phyloP scores from a whole-genome alignment of 2,888 invertebrate species.

The Drosophila testacea region DNA sequence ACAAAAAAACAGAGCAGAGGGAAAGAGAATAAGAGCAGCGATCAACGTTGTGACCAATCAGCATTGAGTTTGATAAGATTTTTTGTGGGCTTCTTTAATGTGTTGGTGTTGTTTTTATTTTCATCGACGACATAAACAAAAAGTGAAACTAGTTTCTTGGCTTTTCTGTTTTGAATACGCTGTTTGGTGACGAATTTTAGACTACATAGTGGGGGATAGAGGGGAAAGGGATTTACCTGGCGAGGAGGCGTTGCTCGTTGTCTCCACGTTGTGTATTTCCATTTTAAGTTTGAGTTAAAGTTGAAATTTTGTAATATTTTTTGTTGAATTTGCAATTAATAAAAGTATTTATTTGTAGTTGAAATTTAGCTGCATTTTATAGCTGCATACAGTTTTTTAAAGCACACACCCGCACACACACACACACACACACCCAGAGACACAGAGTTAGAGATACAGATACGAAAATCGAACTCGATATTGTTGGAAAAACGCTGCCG shows the following conservation, averaged over 20 bases:
- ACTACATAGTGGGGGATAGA: background rate
- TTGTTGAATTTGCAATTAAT: background rate
- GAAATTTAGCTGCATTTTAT: slow-evolving; percentile 20
- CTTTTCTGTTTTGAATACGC: slow-evolving; percentile 23
- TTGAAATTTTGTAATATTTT: background rate
- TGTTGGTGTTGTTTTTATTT: slow-evolving; percentile 4
- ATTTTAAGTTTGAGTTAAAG: slow-evolving; percentile 21
- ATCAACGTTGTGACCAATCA: slow-evolving; percentile 67
- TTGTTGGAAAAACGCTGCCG: slow-evolving; percentile 70
- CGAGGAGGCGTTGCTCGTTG: slow-evolving; percentile 12
- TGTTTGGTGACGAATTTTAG: background rate
- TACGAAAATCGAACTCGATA: slow-evolving; percentile 20
- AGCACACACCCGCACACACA: slow-evolving; percentile 10
- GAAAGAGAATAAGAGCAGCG: slow-evolving; percentile 22
- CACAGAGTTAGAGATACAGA: background rate
- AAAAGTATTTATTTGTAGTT: background rate
- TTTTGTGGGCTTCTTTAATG: slow-evolving; percentile 24
- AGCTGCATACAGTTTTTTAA: slow-evolving; percentile 10
- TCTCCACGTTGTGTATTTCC: slow-evolving; percentile 40
- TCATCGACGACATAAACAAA: slow-evolving; percentile 44
- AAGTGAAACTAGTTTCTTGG: slow-evolving; percentile 47
- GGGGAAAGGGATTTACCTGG: slow-evolving; percentile 5
- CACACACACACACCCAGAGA: slow-evolving; percentile 17
- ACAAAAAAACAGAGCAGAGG: slow-evolving; percentile 28
- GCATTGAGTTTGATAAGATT: slow-evolving; percentile 75